These are phyloP conservation scores for Tetanocera ferruginea DNA, from an alignment of 2,888 invertebrate species.

Conservation along the genomic window DNA sequence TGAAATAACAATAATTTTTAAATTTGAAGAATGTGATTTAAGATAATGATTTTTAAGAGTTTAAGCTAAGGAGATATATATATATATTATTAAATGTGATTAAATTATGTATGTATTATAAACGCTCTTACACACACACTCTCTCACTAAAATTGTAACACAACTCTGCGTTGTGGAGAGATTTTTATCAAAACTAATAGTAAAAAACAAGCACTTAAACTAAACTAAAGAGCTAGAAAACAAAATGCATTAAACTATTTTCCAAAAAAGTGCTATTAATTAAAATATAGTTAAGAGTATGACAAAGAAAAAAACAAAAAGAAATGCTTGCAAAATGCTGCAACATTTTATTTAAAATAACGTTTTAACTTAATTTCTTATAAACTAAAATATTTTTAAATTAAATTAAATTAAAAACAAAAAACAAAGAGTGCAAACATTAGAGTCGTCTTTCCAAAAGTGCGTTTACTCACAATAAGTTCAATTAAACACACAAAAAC, in stretches of 20 bases:
- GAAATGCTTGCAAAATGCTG: neutral
- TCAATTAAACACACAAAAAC: neutral
- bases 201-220: neutral
- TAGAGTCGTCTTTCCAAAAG: neutral
- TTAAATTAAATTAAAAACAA: too few species aligned
- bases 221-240: neutral
- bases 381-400: neutral
- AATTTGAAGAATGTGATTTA: constrained; percentile 28
- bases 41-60: constrained; percentile 21
- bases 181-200: constrained; percentile 10
- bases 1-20: constrained; percentile 33
- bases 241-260: neutral
- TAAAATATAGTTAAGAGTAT: neutral
- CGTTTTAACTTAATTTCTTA: neutral
- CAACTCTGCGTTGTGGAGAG: constrained; percentile 6
- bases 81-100: neutral
- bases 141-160: constrained; percentile 11
- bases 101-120: constrained; percentile 12
- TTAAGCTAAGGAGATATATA: constrained; percentile 19
- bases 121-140: constrained; percentile 1
- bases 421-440: too few species aligned
- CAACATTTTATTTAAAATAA: neutral
- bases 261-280: constrained; percentile 15
- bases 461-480: neutral
- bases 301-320: neutral